A percentile compares a stretch with the other conserved stretches of the same genome.
Conservation (phyloP, 2,888 invertebrate genomes). For the Ophonus ardosiacus region DNA sequence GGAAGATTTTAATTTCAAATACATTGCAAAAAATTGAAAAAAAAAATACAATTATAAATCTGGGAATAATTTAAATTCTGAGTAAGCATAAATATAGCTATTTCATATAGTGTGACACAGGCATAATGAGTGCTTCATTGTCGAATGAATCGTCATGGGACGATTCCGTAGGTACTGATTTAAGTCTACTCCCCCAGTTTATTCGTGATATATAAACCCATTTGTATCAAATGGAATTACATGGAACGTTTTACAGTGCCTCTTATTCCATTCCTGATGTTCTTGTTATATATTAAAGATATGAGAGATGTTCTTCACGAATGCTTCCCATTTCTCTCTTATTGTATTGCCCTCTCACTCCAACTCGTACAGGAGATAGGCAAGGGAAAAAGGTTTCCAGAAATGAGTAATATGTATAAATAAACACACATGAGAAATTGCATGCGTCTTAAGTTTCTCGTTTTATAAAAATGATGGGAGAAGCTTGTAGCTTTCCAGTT, state of each 20-base stretch:
- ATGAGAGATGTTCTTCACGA: slow-evolving; percentile 47
- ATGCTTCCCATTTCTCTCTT: neutral
- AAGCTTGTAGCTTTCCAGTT: slow-evolving; percentile 2
- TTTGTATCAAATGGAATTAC: slow-evolving; percentile 64
- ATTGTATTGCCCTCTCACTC: neutral
- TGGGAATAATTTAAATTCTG: too few species aligned
- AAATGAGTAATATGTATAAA: slow-evolving; percentile 61
- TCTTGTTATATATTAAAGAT: slow-evolving; percentile 62
- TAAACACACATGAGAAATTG: slow-evolving; percentile 55
- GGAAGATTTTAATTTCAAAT: too few species aligned
- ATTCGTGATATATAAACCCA: slow-evolving; percentile 63
- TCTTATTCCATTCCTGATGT: slow-evolving; percentile 54
- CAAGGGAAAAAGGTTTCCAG: slow-evolving; percentile 7
- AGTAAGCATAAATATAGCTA: too few species aligned
- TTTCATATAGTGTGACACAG: too few species aligned
- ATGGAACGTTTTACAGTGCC: slow-evolving; percentile 60
- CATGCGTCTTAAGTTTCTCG: slow-evolving; percentile 44
- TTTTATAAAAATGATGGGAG: slow-evolving; percentile 51
- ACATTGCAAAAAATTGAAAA: too few species aligned
- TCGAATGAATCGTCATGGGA: too few species aligned
- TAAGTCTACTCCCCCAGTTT: slow-evolving; percentile 36
- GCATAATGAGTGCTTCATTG: too few species aligned
- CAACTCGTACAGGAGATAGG: neutral
- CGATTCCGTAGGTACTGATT: too few species aligned
- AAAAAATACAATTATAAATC: too few species aligned